Percentiles rank a stretch among this genome's conserved stretches.
Conservation (phyloP, 1,140 invertebrate genomes). For the Steinernema khuongi region DNA sequence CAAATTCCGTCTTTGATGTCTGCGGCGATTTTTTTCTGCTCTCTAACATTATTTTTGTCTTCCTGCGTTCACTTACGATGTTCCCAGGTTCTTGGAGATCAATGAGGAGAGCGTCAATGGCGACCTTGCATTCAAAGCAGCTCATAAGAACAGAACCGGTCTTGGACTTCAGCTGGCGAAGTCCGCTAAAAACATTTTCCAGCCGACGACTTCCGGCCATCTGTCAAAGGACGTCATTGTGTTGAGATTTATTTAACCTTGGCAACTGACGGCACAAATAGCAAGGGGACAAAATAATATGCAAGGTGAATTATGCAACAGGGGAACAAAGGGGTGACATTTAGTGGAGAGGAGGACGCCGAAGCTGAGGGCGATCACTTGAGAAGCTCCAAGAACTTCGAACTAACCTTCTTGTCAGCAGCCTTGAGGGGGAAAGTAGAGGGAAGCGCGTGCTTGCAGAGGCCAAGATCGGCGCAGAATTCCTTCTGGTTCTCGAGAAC, state of each 20-base stretch:
- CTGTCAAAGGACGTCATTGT: neutral
- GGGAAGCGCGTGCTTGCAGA: constrained; percentile 36
- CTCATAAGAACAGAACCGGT: constrained; percentile 21
- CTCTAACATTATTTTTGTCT: neutral
- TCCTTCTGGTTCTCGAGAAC: constrained; percentile 42
- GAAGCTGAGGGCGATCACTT: constrained; percentile 12
- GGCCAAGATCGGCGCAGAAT: constrained; percentile 46
- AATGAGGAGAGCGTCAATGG: constrained; percentile 24
- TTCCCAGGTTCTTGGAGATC: constrained; percentile 10
- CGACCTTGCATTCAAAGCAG: constrained; percentile 37
- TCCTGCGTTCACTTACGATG: constrained; percentile 1
- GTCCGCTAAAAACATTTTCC: neutral
- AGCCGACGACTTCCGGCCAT: constrained; percentile 10
- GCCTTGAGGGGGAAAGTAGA: constrained; percentile 6
- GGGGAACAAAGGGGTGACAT: constrained; percentile 24
- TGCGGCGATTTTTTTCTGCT: constrained; percentile 23
- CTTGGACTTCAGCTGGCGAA: neutral
- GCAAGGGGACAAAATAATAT: neutral
- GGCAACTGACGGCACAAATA: neutral
- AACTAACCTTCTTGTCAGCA: constrained; percentile 30
- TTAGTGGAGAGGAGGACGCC: neutral
- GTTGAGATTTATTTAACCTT: neutral
- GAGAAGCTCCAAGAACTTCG: constrained; percentile 29
- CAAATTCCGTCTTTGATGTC: constrained; percentile 23
- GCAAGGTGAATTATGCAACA: neutral